Evolutionary conservation across 2,888 invertebrate genomes (phyloP).

Genomic region (Eupithecia vulgata): DNA sequence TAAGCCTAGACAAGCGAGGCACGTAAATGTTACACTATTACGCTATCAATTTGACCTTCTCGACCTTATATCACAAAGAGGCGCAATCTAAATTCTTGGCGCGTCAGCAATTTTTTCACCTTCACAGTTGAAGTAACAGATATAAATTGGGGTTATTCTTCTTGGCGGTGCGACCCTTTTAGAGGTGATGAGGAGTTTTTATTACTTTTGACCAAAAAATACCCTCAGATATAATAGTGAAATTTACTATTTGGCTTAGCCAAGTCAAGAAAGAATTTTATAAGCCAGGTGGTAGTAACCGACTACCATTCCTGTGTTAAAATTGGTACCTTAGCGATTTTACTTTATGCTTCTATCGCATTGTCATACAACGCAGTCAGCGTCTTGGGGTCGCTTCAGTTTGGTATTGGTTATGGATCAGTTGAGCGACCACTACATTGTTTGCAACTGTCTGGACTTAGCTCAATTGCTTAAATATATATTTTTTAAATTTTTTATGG

Average conservation of each 20-base stretch:
- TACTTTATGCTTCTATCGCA: too few relatives aligned
- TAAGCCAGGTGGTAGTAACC: not conserved
- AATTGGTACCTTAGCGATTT: not conserved
- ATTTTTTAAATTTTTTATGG: too few relatives aligned
- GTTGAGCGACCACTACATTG: too few relatives aligned
- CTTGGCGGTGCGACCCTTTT: not conserved
- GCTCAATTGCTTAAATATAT: too few relatives aligned
- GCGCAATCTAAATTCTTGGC: conserved; percentile 9
- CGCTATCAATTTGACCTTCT: conserved; percentile 2
- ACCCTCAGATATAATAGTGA: not conserved
- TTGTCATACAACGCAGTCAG: too few relatives aligned
- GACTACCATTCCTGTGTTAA: not conserved
- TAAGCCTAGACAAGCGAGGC: not conserved
- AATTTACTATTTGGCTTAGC: not conserved
- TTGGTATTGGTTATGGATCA: too few relatives aligned
- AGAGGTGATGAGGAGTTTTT: not conserved
- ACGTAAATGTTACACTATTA: conserved; percentile 19
- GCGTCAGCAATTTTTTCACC: conserved; percentile 10
- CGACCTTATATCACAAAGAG: conserved; percentile 1
- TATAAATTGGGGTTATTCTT: conserved; percentile 13
- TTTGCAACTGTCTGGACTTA: too few relatives aligned
- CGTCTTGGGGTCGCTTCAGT: too few relatives aligned
- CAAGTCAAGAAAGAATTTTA: not conserved
- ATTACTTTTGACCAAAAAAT: not conserved
- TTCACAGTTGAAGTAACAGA: not conserved